phyloP scores from a whole-genome alignment of 2,888 invertebrate species.

The Meghimatium bilineatum region DNA sequence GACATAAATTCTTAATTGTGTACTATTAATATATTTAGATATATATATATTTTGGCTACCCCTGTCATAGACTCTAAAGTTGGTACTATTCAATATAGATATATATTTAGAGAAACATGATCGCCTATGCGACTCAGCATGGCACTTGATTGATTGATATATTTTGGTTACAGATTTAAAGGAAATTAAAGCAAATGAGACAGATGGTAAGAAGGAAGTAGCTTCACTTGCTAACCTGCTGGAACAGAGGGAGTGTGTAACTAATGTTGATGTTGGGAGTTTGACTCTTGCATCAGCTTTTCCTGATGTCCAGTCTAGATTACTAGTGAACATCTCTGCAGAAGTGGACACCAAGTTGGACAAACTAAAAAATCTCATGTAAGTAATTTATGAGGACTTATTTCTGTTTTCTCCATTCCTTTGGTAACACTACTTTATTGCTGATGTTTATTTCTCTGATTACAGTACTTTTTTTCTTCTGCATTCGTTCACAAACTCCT shows the following conservation, averaged over 20 bases:
- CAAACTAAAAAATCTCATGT: slow-evolving; percentile 1
- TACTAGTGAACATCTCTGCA: slow-evolving; percentile 23
- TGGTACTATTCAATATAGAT: too few relatives aligned
- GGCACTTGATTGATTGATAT: too few relatives aligned
- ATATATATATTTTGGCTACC: too few relatives aligned
- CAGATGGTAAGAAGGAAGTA: slow-evolving; percentile 17
- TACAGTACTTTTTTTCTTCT: too few relatives aligned
- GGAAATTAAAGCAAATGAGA: slow-evolving; percentile 21
- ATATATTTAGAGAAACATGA: too few relatives aligned
- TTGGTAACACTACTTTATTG: background rate
- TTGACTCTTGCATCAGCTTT: background rate
- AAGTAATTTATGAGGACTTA: background rate
- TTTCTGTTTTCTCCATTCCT: background rate
- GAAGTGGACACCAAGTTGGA: slow-evolving; percentile 17
- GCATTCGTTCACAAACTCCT: too few relatives aligned
- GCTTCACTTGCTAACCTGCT: slow-evolving; percentile 28
- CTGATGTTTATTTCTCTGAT: too few relatives aligned
- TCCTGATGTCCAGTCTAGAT: slow-evolving; percentile 18
- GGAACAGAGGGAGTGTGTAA: slow-evolving; percentile 17
- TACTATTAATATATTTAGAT: too few relatives aligned
- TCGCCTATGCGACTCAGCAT: too few relatives aligned
- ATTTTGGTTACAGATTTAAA: background rate
- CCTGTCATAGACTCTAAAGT: too few relatives aligned
- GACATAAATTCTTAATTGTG: too few relatives aligned
- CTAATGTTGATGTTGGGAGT: background rate